Evolutionary conservation across 2,888 invertebrate species (phyloP).

Genomic region (Eupelmus urozonus): DNA sequence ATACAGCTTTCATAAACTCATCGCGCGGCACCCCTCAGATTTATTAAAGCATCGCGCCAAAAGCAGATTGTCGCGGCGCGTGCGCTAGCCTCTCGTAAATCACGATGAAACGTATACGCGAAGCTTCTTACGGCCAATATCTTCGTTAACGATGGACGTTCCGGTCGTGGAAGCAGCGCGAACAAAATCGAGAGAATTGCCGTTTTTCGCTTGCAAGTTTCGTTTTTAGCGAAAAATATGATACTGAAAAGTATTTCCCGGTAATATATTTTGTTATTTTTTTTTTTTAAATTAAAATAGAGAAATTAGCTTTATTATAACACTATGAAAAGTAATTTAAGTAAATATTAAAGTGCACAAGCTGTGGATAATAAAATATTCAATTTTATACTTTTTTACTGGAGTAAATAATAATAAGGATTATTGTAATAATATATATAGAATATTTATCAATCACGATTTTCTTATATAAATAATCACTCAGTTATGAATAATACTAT

Average conservation of each 20-base stretch:
- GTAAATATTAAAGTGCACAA: no score
- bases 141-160: conserved; percentile 20
- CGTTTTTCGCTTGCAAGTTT: neutral
- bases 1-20: conserved; percentile 50
- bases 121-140: conserved; percentile 31
- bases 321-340: no score
- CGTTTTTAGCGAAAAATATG: neutral
- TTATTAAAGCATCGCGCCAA: conserved; percentile 47
- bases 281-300: no score
- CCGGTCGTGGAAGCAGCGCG: neutral
- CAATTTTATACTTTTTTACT: no score
- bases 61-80: conserved; percentile 41
- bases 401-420: no score
- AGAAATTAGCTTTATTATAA: no score
- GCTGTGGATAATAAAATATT: no score
- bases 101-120: conserved; percentile 19
- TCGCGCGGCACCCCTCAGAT: conserved; percentile 15
- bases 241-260: neutral
- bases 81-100: conserved; percentile 26
- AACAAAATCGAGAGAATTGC: neutral
- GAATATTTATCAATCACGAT: no score
- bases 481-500: no score
- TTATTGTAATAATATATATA: no score
- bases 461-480: no score
- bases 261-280: neutral